Base-by-base conservation (phyloP, 2,888 invertebrate species). In the Tetanocera ferruginea region DNA sequence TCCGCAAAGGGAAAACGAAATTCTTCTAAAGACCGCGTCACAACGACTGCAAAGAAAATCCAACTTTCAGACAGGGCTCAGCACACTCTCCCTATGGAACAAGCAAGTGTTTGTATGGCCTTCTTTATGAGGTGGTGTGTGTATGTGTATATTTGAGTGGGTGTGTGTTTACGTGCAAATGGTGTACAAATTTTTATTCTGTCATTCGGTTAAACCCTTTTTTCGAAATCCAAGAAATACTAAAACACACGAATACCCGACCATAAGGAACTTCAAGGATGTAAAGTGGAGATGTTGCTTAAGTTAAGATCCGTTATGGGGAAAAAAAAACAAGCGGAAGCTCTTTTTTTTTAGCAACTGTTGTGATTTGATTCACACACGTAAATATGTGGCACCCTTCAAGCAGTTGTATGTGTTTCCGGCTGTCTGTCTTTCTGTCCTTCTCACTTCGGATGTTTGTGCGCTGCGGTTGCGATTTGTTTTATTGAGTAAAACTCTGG, bases 401-500 rank as follows among this genome's bases (percentile, higher is more conserved):
- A 19, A 25, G 14, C 31, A 17, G 8, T 8, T 14, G 62, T 62
- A 17, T 25, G 62, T 62, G 5, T 28, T 23, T 25, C 28, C 6
- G 62, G 6, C 23, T 14, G 19, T 19, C 31, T 23, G 62, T 62
- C 62, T n/a, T 3, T 57, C 19, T 17, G 31, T 62, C 31, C 28
- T 25, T 28, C 62, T 11, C 23, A 19, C 23, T 19, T 1, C 6
- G 23, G 57, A 25, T 28, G 62, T 62, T 62, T 62, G 8, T 62
- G 31, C 55, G 37, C 14, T 52, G 72, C 28, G 34, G 72, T 55
- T 55, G 69, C 57, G 72, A 31, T 55, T 72, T 72, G 57, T 72
- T 72, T 71, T 60, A 60, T 72, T 72, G 72, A 57, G 72, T 34
- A 23, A 52, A 72, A 37, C 37, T 72, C 34, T 23, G 19, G 72